Evolutionary conservation across 35 echinoderm and acorn worm species (phyloP).

Genomic region (Strongylocentrotus purpuratus): DNA sequence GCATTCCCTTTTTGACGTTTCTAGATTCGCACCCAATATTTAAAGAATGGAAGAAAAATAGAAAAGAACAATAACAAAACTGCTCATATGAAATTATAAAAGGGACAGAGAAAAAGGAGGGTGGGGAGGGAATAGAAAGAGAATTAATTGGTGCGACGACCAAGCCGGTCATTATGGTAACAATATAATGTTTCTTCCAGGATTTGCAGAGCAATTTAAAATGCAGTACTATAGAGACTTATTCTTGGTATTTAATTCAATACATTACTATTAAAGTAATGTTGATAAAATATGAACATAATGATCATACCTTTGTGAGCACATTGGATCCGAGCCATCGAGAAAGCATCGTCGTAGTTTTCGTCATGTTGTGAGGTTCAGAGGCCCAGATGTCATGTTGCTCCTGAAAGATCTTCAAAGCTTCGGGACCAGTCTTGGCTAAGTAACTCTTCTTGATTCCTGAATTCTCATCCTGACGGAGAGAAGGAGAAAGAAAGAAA

Average conservation of each 20-base stretch:
- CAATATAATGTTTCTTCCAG: background rate
- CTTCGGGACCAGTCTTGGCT: slow-evolving; percentile 42
- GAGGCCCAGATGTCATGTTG: slow-evolving; percentile 41
- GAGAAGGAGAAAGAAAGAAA: background rate
- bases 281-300: no score
- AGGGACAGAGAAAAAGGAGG: background rate
- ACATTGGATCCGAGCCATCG: slow-evolving; percentile 71
- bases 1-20: no score
- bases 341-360: slow-evolving; percentile 55
- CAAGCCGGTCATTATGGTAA: background rate
- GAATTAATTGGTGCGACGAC: background rate
- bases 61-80: no score
- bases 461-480: slow-evolving; percentile 51
- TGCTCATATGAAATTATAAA: no score
- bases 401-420: slow-evolving; percentile 57
- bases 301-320: slow-evolving; percentile 59
- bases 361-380: slow-evolving; percentile 48
- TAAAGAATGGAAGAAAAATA: no score
- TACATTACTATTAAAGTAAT: no score
- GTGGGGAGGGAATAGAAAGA: background rate
- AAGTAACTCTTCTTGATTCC: slow-evolving; percentile 57
- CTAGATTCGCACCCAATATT: no score
- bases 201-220: background rate
- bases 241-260: no score
- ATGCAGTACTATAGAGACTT: background rate